phyloP scores from a whole-genome alignment of 2,888 invertebrate species.

The Acrobasis consociella region DNA sequence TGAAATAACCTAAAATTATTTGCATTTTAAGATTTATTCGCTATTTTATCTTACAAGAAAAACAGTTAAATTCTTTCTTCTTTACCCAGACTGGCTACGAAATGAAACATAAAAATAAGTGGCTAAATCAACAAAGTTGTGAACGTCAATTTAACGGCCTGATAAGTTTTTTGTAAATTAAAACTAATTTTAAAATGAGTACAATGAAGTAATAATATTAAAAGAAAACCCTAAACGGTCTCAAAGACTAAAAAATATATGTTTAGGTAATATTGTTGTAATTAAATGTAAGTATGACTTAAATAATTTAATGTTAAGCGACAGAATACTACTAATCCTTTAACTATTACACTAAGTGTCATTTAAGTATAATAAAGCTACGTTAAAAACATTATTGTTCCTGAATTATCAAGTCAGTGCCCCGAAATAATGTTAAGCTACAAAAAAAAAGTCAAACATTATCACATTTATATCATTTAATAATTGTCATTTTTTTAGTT shows the following conservation, averaged over 20 bases:
- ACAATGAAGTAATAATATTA: constrained; percentile 7
- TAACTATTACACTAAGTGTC: background rate
- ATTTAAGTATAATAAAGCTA: background rate
- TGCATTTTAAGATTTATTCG: too few relatives aligned
- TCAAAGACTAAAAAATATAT: constrained; percentile 6
- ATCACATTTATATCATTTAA: too few relatives aligned
- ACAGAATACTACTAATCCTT: background rate
- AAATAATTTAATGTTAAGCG: constrained; percentile 1
- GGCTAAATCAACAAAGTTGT: constrained; percentile 5
- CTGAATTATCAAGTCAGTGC: too few relatives aligned
- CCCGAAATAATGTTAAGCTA: too few relatives aligned
- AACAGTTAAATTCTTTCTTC: too few relatives aligned
- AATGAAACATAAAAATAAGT: background rate
- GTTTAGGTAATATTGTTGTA: background rate
- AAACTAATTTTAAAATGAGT: background rate
- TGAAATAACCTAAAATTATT: too few relatives aligned
- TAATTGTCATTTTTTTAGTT: too few relatives aligned
- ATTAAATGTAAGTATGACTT: constrained; percentile 7
- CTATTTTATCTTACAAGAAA: too few relatives aligned
- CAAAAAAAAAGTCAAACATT: too few relatives aligned
- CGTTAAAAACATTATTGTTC: too few relatives aligned
- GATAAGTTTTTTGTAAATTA: background rate
- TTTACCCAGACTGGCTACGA: too few relatives aligned
- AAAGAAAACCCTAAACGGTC: constrained; percentile 3
- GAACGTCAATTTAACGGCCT: background rate